Base-by-base conservation (phyloP, 1,140 invertebrate genomes). In the Drosophila sp. region DNA sequence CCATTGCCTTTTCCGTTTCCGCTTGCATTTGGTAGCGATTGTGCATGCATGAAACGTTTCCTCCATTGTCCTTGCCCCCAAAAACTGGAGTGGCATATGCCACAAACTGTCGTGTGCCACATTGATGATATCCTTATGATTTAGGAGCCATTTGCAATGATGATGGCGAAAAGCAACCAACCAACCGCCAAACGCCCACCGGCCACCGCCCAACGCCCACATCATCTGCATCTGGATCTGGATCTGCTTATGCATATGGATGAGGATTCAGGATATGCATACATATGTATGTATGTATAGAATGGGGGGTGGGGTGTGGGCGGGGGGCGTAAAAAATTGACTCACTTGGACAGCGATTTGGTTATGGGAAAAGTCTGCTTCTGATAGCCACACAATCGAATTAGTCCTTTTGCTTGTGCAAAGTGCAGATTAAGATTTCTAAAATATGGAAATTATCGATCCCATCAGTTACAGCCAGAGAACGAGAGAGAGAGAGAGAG, bases 41-140 rank as follows among this genome's bases (percentile, higher is more conserved):
- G 70, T 72, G 66, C 57, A 70, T 72, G 66, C 70, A 69, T 38
- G 66, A 55, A 72, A 40, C 70, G 70, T 58, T 32, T 17, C 10
- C 54, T 6, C 68, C 65, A 44, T 61, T 38, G 60, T 60, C 58
- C 32, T 60, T 35, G 35, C 25, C 60, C 17, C 60, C 33, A 50
- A 50, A 50, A 50, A 27, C 60, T 73, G 60, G 57, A 70, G 71
- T 65, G 71, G 71, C 71, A 73, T 56, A 71, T 71, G 71, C 71
- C 67, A 64, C 50, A 35, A 63, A 68, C 69, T 70, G 62, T 62
- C 67, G 50, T 61, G 47, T 58, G 44, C 6, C 44, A 50, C 75
- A 78, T 78, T 78, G 76, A 78, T 66, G 58, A 71, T 62, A 72
- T 78, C 74, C 76, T 72, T 41, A 71, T 72, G 76, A 60, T 67